These are phyloP conservation scores for Trochalopteron elliotii DNA, from an alignment of 2,113 vertebrate species.

Conservation along the genomic window DNA sequence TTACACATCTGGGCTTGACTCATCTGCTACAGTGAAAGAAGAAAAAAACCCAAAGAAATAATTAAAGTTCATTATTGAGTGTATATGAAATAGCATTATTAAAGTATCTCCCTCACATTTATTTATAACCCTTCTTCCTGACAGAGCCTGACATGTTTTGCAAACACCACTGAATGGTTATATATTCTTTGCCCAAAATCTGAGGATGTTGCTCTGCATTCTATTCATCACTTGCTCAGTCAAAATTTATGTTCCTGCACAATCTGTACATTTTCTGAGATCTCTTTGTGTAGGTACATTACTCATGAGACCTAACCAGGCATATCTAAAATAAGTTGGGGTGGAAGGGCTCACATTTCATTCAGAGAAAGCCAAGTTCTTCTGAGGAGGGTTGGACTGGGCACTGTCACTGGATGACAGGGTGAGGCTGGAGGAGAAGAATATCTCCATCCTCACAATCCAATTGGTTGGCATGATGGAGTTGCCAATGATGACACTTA, in stretches of 20 bases:
- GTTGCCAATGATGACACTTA: background rate
- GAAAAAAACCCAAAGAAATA: slow-evolving; percentile 48
- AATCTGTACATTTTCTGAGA: background rate
- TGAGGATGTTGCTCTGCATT: slow-evolving; percentile 30
- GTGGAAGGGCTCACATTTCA: background rate
- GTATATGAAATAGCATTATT: slow-evolving; percentile 47
- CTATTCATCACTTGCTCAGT: slow-evolving; percentile 48
- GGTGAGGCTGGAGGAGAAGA: background rate
- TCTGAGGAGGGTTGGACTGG: background rate
- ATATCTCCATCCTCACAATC: background rate
- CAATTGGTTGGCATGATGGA: background rate
- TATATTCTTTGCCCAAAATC: slow-evolving; percentile 37
- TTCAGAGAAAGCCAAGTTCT: background rate
- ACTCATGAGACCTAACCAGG: background rate
- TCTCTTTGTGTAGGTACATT: background rate
- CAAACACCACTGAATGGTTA: slow-evolving; percentile 51
- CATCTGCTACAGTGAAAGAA: slow-evolving; percentile 1
- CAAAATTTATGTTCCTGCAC: slow-evolving; percentile 46
- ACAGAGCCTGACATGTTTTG: slow-evolving; percentile 43
- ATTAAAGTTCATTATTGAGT: slow-evolving; percentile 53
- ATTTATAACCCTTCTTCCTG: slow-evolving; percentile 60
- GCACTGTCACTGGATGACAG: background rate
- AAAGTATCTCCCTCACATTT: slow-evolving; percentile 43
- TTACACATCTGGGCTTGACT: slow-evolving; percentile 60
- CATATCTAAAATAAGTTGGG: background rate